phyloP scores from a whole-genome alignment of 2,888 invertebrate genomes.

The Achlya flavicornis region DNA sequence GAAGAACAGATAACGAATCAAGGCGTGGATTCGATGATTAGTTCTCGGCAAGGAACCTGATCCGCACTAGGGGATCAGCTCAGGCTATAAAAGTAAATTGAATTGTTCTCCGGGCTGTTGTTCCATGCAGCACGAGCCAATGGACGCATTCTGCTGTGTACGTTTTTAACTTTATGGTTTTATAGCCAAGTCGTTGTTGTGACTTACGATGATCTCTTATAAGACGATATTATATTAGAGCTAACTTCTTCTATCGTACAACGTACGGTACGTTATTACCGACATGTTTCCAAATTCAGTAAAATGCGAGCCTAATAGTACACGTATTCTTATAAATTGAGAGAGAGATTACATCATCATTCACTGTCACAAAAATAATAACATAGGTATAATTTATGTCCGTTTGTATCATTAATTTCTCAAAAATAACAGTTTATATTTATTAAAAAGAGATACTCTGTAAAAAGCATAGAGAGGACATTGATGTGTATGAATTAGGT shows the following conservation, averaged over 20 bases:
- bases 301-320: too few species aligned
- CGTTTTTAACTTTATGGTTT: conserved; percentile 64
- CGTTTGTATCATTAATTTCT: background rate
- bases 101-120: conserved; percentile 75
- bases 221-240: background rate
- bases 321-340: too few species aligned
- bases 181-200: conserved; percentile 33
- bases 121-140: conserved; percentile 59
- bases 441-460: background rate
- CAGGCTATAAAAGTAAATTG: conserved; percentile 80
- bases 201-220: background rate
- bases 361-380: too few species aligned
- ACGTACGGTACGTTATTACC: too few species aligned
- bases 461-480: background rate
- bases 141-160: conserved; percentile 51
- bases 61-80: conserved; percentile 70
- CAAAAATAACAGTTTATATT: background rate
- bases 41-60: conserved; percentile 64
- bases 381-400: too few species aligned
- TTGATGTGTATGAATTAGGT: background rate
- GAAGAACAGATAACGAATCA: conserved; percentile 64
- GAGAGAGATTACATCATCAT: too few species aligned
- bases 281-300: too few species aligned
- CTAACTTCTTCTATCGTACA: too few species aligned
- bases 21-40: conserved; percentile 71